Conservation (phyloP, 1,140 invertebrate species). For the Trialeurodes vaporariorum region DNA sequence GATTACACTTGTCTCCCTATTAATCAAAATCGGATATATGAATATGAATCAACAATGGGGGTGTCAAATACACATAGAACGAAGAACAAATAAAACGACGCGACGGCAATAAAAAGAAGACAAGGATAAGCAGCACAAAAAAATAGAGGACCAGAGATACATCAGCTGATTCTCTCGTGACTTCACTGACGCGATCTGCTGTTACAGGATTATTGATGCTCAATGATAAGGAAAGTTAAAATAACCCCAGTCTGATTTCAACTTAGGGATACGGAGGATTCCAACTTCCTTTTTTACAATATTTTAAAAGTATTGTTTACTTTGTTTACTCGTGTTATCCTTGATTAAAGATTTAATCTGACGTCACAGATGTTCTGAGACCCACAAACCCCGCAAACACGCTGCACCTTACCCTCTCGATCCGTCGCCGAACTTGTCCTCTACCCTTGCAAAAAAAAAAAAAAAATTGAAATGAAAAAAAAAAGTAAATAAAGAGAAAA, state of each 20-base stretch:
- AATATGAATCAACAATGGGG: no score
- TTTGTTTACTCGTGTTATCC: not conserved
- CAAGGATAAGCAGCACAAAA: not conserved
- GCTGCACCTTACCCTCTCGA: not conserved
- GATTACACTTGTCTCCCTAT: no score
- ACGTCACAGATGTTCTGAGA: not conserved
- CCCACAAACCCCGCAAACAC: not conserved
- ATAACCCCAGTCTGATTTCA: not conserved
- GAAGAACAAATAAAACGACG: not conserved
- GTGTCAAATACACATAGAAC: no score
- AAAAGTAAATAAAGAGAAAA: not conserved
- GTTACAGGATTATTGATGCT: not conserved
- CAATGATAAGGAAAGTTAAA: not conserved
- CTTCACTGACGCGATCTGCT: not conserved
- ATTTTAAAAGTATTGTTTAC: no score
- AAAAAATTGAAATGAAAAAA: not conserved
- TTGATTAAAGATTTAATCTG: constrained; percentile 1
- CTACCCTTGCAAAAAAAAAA: not conserved
- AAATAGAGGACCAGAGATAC: no score
- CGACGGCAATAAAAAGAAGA: not conserved
- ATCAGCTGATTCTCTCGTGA: no score
- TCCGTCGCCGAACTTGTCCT: not conserved
- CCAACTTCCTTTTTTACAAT: not conserved
- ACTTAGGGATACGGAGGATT: not conserved
- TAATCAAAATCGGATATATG: no score